phyloP scores from a whole-genome alignment of 2,888 invertebrate species.

The Brenthis ino region DNA sequence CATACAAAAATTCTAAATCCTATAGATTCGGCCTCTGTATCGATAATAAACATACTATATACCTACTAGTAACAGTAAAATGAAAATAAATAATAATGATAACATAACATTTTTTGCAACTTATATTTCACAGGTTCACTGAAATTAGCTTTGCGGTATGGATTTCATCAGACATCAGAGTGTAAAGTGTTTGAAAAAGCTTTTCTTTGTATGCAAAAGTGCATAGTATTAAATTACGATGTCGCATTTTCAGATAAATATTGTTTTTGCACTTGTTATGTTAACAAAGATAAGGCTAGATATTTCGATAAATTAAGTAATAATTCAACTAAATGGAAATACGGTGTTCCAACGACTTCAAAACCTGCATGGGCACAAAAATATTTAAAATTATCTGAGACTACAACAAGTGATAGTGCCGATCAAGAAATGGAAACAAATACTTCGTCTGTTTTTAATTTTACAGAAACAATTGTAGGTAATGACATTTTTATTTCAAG shows the following conservation, averaged over 20 bases:
- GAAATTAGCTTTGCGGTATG: constrained; percentile 55
- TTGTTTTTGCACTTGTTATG: constrained; percentile 60
- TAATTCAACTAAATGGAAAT: constrained; percentile 47
- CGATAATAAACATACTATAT: too few relatives aligned
- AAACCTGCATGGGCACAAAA: constrained; percentile 55
- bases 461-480: not conserved
- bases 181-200: constrained; percentile 56
- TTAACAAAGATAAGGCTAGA: constrained; percentile 50
- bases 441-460: not conserved
- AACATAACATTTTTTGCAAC: not conserved
- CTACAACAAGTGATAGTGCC: not conserved
- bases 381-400: not conserved
- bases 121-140: constrained; percentile 35
- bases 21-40: too few relatives aligned
- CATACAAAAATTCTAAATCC: too few relatives aligned
- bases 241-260: constrained; percentile 58
- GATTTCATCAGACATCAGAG: constrained; percentile 58
- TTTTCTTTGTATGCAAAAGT: constrained; percentile 61
- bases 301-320: constrained; percentile 24
- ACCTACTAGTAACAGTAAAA: too few relatives aligned
- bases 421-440: not conserved
- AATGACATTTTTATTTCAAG: constrained; percentile 3
- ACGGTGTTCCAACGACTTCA: constrained; percentile 56
- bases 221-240: constrained; percentile 56
- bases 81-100: too few relatives aligned